Evolutionary conservation across 2,888 invertebrate genomes (phyloP).

Genomic region (Minunthozetes semirufus): DNA sequence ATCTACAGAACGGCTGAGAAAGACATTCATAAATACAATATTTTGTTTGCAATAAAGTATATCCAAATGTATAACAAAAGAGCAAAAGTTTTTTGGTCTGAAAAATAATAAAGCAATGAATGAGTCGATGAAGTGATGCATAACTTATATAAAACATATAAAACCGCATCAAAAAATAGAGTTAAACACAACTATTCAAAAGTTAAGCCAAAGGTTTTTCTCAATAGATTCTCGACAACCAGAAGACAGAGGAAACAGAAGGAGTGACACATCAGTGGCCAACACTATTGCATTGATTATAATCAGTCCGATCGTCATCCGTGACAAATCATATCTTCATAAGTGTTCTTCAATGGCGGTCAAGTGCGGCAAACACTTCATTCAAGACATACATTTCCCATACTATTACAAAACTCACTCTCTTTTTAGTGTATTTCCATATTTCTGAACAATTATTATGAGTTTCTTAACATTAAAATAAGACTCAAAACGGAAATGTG

Average conservation of each 20-base stretch:
- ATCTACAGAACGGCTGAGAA: background rate
- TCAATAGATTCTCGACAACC: no score
- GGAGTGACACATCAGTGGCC: background rate
- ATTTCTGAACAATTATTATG: background rate
- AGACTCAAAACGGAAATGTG: constrained; percentile 7
- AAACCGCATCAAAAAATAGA: background rate
- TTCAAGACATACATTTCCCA: background rate
- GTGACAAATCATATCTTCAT: constrained; percentile 25
- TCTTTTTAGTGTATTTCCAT: background rate
- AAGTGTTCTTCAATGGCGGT: constrained; percentile 16
- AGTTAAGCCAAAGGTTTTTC: no score
- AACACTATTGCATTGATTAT: constrained; percentile 9
- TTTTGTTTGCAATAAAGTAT: background rate
- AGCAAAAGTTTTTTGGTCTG: background rate
- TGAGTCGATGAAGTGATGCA: background rate
- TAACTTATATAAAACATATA: constrained; percentile 17
- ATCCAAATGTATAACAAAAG: background rate
- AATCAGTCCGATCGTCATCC: constrained; percentile 11
- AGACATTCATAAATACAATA: background rate
- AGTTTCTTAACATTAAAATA: background rate
- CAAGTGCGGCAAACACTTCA: constrained; percentile 18
- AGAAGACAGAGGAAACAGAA: no score
- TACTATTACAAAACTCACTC: background rate
- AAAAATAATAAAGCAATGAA: background rate
- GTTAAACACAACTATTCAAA: background rate